Percentiles rank a stretch among this genome's conserved stretches.
phyloP scores from a whole-genome alignment of 2,113 vertebrate species.

The Dipodomys spectabilis region DNA sequence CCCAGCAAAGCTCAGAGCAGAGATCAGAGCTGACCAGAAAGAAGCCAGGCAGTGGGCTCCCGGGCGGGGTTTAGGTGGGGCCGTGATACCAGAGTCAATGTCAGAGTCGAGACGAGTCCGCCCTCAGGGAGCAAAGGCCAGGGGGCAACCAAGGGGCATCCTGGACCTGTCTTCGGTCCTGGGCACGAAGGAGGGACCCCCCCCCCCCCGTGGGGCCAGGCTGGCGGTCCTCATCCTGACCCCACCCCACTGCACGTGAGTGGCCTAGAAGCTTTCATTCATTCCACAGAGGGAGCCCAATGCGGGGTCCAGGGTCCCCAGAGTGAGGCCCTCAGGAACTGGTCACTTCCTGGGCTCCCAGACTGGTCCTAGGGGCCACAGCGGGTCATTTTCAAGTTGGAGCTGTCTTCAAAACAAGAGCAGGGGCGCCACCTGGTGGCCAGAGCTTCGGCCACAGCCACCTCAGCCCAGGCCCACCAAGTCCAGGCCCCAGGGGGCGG shows the following conservation, averaged over 20 bases:
- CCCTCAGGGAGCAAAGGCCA: too few relatives aligned
- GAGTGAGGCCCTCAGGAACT: not conserved
- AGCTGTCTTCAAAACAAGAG: not conserved
- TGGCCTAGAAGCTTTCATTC: too few relatives aligned
- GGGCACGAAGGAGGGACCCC: too few relatives aligned
- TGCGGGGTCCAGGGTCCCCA: not conserved
- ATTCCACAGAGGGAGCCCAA: not conserved
- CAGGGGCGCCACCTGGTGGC: slow-evolving; percentile 70
- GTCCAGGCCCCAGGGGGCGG: not conserved
- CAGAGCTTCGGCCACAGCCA: rapidly evolving
- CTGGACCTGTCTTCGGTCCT: too few relatives aligned
- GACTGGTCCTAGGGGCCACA: not conserved
- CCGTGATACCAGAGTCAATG: too few relatives aligned
- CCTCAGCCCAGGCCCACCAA: rapidly evolving
- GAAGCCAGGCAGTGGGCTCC: too few relatives aligned
- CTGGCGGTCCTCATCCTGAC: too few relatives aligned
- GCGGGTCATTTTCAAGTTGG: rapidly evolving
- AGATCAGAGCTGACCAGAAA: not conserved
- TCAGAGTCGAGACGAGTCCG: too few relatives aligned
- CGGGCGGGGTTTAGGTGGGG: too few relatives aligned
- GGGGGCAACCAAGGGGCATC: too few relatives aligned
- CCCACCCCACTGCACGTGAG: too few relatives aligned
- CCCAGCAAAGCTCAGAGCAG: not conserved
- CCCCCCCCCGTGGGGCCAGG: too few relatives aligned
- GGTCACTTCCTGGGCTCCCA: not conserved